Conservation (phyloP, 2,888 invertebrate species). For the Heteromurus nitidus region DNA sequence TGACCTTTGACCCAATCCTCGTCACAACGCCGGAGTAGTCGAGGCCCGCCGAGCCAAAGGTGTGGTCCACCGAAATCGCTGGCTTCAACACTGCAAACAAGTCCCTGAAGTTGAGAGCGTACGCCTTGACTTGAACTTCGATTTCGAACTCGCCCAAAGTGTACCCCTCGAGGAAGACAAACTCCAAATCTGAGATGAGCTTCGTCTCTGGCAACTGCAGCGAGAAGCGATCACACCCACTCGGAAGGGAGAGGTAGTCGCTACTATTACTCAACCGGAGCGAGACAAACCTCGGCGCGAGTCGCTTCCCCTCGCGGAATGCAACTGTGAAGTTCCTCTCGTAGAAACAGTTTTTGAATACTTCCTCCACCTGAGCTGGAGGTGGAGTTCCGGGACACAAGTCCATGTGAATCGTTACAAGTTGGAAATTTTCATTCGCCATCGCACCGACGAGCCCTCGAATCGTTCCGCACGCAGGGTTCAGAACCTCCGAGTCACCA, state of each 20-base stretch:
- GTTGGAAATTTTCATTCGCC: not conserved
- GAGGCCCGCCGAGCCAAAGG: slow-evolving; percentile 38
- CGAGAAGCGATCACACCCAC: slow-evolving; percentile 16
- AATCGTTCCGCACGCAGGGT: not conserved
- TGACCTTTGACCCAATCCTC: not conserved
- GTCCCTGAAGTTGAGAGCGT: slow-evolving; percentile 45
- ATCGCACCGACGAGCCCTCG: not conserved
- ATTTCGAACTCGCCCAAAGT: slow-evolving; percentile 4
- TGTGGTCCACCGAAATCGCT: slow-evolving; percentile 21
- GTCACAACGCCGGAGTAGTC: slow-evolving; percentile 36
- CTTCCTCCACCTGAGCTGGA: too few species aligned
- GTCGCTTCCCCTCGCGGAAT: too few species aligned
- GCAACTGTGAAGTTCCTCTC: too few species aligned
- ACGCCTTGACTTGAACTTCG: slow-evolving; percentile 32
- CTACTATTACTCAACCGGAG: too few species aligned
- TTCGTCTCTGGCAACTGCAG: slow-evolving; percentile 26
- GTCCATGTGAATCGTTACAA: too few species aligned
- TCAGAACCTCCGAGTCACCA: slow-evolving; percentile 12
- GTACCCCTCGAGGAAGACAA: not conserved
- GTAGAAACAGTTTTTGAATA: too few species aligned
- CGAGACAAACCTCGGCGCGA: too few species aligned
- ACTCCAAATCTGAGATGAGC: slow-evolving; percentile 30
- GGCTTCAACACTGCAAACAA: slow-evolving; percentile 48
- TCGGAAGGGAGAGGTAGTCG: too few species aligned
- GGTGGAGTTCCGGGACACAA: too few species aligned